Evolutionary conservation across 2,113 vertebrate species (phyloP).

Genomic region (Pedionomus torquatus): DNA sequence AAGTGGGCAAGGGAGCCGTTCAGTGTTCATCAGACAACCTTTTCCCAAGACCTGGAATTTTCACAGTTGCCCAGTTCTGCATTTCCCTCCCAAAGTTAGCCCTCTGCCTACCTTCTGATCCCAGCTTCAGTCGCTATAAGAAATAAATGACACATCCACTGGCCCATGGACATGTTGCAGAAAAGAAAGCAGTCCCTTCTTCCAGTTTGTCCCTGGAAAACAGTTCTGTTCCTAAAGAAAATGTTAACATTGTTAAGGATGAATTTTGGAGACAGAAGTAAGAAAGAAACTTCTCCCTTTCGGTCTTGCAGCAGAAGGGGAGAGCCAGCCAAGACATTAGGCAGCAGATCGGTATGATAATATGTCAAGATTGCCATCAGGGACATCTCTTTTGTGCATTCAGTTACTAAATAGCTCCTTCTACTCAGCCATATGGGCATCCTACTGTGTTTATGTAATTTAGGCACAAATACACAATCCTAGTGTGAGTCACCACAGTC

Average conservation of each 20-base stretch:
- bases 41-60: neutral
- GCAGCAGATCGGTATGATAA: neutral
- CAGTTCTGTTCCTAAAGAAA: neutral
- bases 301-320: neutral
- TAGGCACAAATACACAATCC: conserved; percentile 27
- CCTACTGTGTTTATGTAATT: conserved; percentile 3
- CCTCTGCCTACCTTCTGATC: neutral
- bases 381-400: neutral
- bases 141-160: neutral
- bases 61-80: neutral
- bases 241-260: neutral
- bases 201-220: neutral
- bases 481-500: conserved; percentile 16
- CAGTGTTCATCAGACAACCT: neutral
- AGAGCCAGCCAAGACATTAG: neutral
- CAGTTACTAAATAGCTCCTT: neutral
- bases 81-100: neutral
- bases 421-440: neutral
- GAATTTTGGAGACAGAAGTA: neutral
- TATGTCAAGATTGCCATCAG: neutral
- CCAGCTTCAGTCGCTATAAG: neutral
- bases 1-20: neutral
- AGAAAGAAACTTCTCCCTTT: neutral
- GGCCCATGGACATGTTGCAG: neutral
- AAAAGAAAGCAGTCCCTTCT: neutral